Conservation (phyloP, 2,797 vertebrate genomes). For the Acrocephalus scirpaceus region DNA sequence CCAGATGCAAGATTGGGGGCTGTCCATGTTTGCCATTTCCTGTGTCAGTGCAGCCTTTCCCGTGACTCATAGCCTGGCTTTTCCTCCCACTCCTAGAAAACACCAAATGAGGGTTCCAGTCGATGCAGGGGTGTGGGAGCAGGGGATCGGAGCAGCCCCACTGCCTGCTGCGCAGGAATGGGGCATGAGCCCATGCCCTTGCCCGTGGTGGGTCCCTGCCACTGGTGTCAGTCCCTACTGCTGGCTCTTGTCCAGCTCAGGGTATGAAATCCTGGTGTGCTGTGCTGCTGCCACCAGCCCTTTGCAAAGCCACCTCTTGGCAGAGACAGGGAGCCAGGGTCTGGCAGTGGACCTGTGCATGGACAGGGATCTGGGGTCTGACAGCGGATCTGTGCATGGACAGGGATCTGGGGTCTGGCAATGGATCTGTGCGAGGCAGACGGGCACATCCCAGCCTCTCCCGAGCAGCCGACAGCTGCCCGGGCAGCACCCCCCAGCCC, state of each 20-base stretch:
- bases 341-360: fast-evolving
- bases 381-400: neutral
- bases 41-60: neutral
- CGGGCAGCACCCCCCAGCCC: fast-evolving
- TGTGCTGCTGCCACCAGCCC: neutral
- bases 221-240: fast-evolving
- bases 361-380: neutral
- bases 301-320: neutral
- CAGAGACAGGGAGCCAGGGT: fast-evolving
- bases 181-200: fast-evolving
- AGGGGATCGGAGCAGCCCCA: neutral
- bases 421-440: neutral
- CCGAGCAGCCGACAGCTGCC: neutral
- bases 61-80: neutral
- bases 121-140: neutral
- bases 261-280: neutral
- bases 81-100: neutral
- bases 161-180: neutral
- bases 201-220: fast-evolving
- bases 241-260: neutral
- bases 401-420: neutral
- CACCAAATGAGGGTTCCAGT: fast-evolving
- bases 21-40: neutral
- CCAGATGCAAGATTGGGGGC: neutral
- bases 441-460: neutral